Base-by-base conservation (phyloP, 2,797 vertebrate genomes). In the Cygnus olor region DNA sequence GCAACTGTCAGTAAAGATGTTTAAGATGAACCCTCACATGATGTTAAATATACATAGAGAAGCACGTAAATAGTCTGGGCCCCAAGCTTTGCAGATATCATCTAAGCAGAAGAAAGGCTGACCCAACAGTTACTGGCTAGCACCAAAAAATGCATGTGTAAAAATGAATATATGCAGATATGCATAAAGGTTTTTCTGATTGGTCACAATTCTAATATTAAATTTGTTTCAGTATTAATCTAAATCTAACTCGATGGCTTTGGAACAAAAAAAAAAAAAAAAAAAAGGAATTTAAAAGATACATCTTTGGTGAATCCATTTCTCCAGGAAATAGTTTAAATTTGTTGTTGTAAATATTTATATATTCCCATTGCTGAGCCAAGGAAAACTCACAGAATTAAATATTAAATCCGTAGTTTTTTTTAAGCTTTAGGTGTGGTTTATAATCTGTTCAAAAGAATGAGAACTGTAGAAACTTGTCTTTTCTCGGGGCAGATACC, bases 21-120 rank as follows among this genome's bases (percentile, higher is more conserved):
- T 57, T 44, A 74, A 68, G 24, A 32, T 79, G 57, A 89, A 88
- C 11, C 7, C 13, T 77, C 6, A n/a, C 1, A 7, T 22, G 10
- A 24, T 40, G 73, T 15, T 58, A 89, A 78, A 66, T 36, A 7
- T 17, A 32, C 17, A 17, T 68, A 42, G 8, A 92, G 69, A 84
- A 66, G 27, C 22, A 42, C 4, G 68, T 53, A 14, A 12, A 20
- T 10, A 38, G 28, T 10, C 28, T 56, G 38, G n/a, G 27, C 32
- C 22, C 17, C 0, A 0, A 81, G 44, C 10, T 71, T 66, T 81
- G 11, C 30, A 66, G 34, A 10, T 2, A 1, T 45, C 51, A 19
- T 71, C 30, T 63, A 63, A 44, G 17, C 36, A 60, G 32, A 25
- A 28, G 56, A 42, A 93, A 73, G 83, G 10, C 8, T 11, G 73